Conservation (phyloP, 2,113 vertebrate genomes). For the Phaethon lepturus region DNA sequence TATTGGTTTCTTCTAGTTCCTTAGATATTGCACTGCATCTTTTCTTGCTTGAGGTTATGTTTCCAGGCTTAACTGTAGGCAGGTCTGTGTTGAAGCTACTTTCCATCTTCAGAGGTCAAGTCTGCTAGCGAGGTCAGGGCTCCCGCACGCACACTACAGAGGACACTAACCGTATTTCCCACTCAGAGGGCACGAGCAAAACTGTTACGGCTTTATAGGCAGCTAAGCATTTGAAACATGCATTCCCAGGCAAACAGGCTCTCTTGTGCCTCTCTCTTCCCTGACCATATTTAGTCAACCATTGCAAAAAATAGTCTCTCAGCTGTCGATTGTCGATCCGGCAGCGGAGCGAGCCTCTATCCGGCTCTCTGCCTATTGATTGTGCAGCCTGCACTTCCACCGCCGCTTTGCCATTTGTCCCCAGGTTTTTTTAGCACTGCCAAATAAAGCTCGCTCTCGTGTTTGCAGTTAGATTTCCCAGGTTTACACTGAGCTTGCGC, state of each 20-base stretch:
- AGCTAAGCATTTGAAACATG: slow-evolving; percentile 92
- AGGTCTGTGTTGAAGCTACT: slow-evolving; percentile 74
- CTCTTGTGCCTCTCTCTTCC: slow-evolving; percentile 93
- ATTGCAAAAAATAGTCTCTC: slow-evolving; percentile 97
- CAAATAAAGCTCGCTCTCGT: slow-evolving; percentile 93
- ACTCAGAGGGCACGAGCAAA: slow-evolving; percentile 78
- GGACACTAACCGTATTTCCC: slow-evolving; percentile 73
- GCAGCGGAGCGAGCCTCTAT: slow-evolving; percentile 85
- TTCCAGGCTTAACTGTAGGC: slow-evolving; percentile 73
- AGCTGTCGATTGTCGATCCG: slow-evolving; percentile 87
- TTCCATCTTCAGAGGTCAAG: slow-evolving; percentile 79
- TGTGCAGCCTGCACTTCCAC: slow-evolving; percentile 82
- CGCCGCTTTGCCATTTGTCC: slow-evolving; percentile 84
- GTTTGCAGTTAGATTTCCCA: slow-evolving; percentile 81
- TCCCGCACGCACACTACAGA: slow-evolving; percentile 74
- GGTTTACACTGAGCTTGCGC: slow-evolving; percentile 81
- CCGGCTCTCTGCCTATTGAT: slow-evolving; percentile 90
- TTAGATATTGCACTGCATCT: slow-evolving; percentile 73
- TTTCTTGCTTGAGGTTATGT: slow-evolving; percentile 75
- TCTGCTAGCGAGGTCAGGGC: slow-evolving; percentile 75
- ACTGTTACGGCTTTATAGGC: slow-evolving; percentile 89
- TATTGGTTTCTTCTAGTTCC: slow-evolving; percentile 74
- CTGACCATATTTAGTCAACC: slow-evolving; percentile 99
- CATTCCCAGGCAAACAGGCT: slow-evolving; percentile 88
- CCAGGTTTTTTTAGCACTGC: slow-evolving; percentile 85